Conservation (phyloP, 2,888 invertebrate genomes). For the Neria commutata region DNA sequence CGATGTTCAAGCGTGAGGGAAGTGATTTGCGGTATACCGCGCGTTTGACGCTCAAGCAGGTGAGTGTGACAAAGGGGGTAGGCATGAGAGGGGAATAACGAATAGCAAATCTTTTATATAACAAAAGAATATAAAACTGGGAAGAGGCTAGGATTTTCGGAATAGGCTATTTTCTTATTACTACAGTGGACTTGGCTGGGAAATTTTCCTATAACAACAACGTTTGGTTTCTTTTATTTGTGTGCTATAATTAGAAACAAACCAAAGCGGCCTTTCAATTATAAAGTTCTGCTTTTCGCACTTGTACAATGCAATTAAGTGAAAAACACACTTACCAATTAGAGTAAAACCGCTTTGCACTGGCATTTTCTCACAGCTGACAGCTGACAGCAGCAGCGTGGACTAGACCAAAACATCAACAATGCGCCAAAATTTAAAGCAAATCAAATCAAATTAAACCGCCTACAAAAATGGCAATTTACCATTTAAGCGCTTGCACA, state of each 20-base stretch:
- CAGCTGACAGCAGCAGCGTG: conserved; percentile 41
- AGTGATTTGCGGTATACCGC: conserved; percentile 91
- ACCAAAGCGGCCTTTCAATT: no score
- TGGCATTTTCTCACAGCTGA: conserved; percentile 46
- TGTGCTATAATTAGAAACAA: no score
- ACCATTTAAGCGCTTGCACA: conserved; percentile 45
- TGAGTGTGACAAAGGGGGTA: conserved; percentile 61
- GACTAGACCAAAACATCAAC: not conserved
- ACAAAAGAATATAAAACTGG: not conserved
- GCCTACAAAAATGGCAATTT: conserved; percentile 54
- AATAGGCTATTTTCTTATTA: no score
- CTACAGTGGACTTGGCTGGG: no score
- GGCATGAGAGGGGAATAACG: not conserved
- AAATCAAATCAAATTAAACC: conserved; percentile 42
- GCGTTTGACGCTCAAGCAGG: conserved; percentile 87
- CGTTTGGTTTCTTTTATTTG: no score
- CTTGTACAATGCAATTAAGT: no score
- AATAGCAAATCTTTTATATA: no score
- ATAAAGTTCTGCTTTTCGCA: no score
- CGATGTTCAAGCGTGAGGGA: conserved; percentile 90
- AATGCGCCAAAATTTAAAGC: conserved; percentile 49
- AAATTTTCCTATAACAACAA: no score
- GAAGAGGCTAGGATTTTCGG: no score
- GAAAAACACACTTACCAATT: no score
- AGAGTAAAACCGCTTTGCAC: conserved; percentile 5